Base-by-base conservation (phyloP, 2,888 invertebrate species). In the Acheta domesticus region DNA sequence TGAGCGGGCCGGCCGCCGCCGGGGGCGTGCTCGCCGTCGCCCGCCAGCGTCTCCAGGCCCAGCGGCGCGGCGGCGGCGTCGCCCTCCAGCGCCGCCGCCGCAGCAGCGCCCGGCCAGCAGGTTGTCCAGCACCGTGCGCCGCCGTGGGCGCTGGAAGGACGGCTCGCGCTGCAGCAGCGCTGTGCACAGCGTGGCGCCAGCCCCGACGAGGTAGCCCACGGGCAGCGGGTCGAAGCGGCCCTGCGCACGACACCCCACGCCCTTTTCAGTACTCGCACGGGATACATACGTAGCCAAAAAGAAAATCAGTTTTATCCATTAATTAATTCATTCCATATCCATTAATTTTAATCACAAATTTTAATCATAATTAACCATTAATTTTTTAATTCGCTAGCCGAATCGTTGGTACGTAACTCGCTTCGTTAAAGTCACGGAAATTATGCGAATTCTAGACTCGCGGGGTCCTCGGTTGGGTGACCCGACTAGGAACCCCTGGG, bases 211-310 rank as follows among this genome's bases (percentile, higher is more conserved):
- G 85, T 93, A 94, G 77, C 89, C 90, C 5, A 89, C 88, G 16
- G 91, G 91, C 75, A 93, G 88, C 1, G 92, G 90, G 21, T 91
- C 90, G 86, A 91, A 93, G 77, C 91, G 89, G 74, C 92, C 92
- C 92, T 92, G 82, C 48, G 83, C 78, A 62, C 36, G 36, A 5
- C 5, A 1, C 36, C 8, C 5, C 36, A 5, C 36, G 36, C 73
- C n/a, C 11, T 3, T 20, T 5, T 11, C 36, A 5, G 8, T 8
- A 36, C 36, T 36, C 36, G 36, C n/a, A n/a, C n/a, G n/a, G n/a
- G n/a, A n/a, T n/a, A n/a, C n/a, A n/a, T 14, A 36, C 14, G 36
- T 36, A 36, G 1, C 14, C 4, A 2, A 2, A 2, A 73, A 73
- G 2, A 73, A 73, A 73, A 73, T n/a, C 74, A 20, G 2, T 2